A percentile compares a stretch with the other conserved stretches of the same genome.
These are phyloP conservation scores for Eufriesea mexicana DNA, from an alignment of 1,140 invertebrate species.

Conservation along the genomic window DNA sequence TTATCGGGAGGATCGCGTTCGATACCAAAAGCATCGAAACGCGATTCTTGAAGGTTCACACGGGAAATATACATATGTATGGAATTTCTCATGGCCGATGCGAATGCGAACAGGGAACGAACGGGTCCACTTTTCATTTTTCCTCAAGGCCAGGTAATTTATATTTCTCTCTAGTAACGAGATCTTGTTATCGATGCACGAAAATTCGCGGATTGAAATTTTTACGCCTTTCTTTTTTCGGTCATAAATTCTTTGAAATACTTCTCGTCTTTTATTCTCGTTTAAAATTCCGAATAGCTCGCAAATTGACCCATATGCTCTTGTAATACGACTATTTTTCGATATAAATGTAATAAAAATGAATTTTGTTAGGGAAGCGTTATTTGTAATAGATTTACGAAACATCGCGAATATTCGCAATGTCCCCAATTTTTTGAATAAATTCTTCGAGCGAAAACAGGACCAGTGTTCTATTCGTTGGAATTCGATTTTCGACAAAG, in stretches of 20 bases:
- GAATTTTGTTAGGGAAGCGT: too few species aligned
- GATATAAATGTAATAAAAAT: too few species aligned
- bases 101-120: neutral
- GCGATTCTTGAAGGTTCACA: conserved; percentile 17
- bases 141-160: conserved; percentile 3
- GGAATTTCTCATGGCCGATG: conserved; percentile 6
- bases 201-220: neutral
- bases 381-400: too few species aligned
- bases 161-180: neutral
- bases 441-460: too few species aligned
- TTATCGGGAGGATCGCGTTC: neutral
- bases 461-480: too few species aligned
- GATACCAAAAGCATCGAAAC: conserved; percentile 5
- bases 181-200: neutral
- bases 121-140: conserved; percentile 13
- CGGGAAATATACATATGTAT: conserved; percentile 22
- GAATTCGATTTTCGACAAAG: too few species aligned
- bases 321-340: too few species aligned
- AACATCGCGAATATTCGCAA: too few species aligned
- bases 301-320: too few species aligned
- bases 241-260: neutral
- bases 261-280: neutral
- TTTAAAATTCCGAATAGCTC: too few species aligned
- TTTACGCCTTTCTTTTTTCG: too few species aligned
- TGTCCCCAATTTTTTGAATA: too few species aligned